Base-by-base conservation (phyloP, 2,113 vertebrate species). In the Sceloporus undulatus region DNA sequence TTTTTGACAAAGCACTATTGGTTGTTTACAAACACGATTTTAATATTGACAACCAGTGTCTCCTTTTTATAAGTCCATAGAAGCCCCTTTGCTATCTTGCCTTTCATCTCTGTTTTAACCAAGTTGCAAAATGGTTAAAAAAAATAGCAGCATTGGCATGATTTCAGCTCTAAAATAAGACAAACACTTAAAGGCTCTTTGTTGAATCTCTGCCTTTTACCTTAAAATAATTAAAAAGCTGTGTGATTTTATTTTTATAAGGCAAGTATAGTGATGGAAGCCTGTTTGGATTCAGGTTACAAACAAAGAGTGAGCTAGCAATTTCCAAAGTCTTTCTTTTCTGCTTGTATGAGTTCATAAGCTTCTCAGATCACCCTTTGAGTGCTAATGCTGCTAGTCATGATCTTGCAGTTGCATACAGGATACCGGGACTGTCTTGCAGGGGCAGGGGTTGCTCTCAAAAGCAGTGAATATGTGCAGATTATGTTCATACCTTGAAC, bases 11-110 rank as follows among this genome's bases (percentile, higher is more conserved):
- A 87, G 23, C 65, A 91, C 70, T 92, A 65, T 42, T 85, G 13
- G 38, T 87, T 78, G 23, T 81, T 94, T 94, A 87, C 90, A 88
- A 91, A 87, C 95, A 94, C 85, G 9, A 62, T 52, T 70, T 74
- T 80, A 71, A 3, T 91, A 82, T 66, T 87, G 52, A 74, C 71
- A 42, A 42, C 25, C 14, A 1, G 0, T 38, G 27, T 85, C 86
- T 87, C 82, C 21, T 34, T 48, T 56, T 9, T 13, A 6, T 59
- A 23, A 86, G 65, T 73, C 13, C n/a, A 82, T 5, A 4, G 52
- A 2, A 59, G 1, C 2, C 59, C 77, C n/a, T 25, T 62, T 76
- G 71, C 86, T 66, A 27, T 34, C 13, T 21, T 0, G 65, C 18
- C 16, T 59, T 84, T 4, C 48, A 13, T n/a, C 52, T 25, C 16